Percentiles rank a stretch among this genome's conserved stretches.
phyloP scores from a whole-genome alignment of 2,888 invertebrate genomes.

The Colostygia pectinataria region DNA sequence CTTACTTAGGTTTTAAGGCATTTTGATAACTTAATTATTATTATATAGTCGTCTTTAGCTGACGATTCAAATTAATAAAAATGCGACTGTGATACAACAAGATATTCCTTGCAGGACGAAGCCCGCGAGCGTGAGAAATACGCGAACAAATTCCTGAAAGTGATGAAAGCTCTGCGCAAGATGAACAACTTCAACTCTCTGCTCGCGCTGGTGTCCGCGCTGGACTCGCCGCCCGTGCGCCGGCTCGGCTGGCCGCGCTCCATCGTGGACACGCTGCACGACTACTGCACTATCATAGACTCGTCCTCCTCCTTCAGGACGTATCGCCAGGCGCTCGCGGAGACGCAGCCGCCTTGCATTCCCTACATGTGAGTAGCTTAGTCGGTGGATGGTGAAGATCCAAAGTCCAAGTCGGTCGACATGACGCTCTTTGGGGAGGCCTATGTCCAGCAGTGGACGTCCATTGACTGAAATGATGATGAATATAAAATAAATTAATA shows the following conservation, averaged over 20 bases:
- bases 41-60: too few relatives aligned
- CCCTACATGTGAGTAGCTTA: conserved; percentile 99
- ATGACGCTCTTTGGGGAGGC: too few relatives aligned
- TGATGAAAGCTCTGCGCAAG: conserved; percentile 98
- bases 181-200: conserved; percentile 99
- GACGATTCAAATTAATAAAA: too few relatives aligned
- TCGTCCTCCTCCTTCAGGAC: conserved; percentile 98
- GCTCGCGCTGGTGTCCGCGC: conserved; percentile 96
- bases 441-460: too few relatives aligned
- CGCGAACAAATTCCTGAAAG: conserved; percentile 97
- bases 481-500: too few relatives aligned
- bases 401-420: too few relatives aligned
- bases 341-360: conserved; percentile 98
- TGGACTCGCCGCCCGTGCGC: conserved; percentile 97
- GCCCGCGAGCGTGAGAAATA: conserved; percentile 98
- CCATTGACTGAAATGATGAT: too few relatives aligned
- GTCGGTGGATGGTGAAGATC: too few relatives aligned
- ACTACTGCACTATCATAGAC: conserved; percentile 98
- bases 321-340: conserved; percentile 96
- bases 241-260: conserved; percentile 97
- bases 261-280: conserved; percentile 95
- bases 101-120: conserved; percentile 80
- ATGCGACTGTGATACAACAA: too few relatives aligned
- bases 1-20: too few relatives aligned
- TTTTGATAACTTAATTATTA: too few relatives aligned